phyloP scores from a whole-genome alignment of 2,888 invertebrate genomes.

The Acronicta leporina region DNA sequence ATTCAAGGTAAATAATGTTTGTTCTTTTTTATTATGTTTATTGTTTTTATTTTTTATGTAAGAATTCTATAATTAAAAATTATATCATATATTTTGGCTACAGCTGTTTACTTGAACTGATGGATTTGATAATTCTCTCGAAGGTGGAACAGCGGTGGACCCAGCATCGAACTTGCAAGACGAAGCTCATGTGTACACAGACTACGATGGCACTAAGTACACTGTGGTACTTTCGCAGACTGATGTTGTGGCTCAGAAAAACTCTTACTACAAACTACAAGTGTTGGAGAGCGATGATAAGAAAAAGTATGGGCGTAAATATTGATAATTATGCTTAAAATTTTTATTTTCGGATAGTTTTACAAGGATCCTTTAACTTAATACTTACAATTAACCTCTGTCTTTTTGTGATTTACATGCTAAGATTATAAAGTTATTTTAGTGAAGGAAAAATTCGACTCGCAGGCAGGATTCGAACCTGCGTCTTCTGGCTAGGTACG shows the following conservation, averaged over 20 bases:
- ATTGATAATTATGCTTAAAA: not conserved
- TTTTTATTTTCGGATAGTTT: not conserved
- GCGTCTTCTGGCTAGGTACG: too few species aligned
- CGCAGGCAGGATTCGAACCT: too few species aligned
- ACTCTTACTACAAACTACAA: slow-evolving; percentile 98
- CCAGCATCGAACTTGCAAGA: slow-evolving; percentile 95
- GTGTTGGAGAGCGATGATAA: slow-evolving; percentile 93
- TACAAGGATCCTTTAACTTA: too few species aligned
- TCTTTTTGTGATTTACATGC: too few species aligned
- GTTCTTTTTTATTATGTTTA: too few species aligned
- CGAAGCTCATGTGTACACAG: slow-evolving; percentile 93
- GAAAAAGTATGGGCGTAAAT: slow-evolving; percentile 82
- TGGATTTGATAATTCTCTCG: not conserved
- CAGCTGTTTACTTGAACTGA: too few species aligned
- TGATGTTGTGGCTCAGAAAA: slow-evolving; percentile 95
- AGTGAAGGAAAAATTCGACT: too few species aligned
- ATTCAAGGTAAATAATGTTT: slow-evolving; percentile 75
- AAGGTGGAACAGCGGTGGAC: slow-evolving; percentile 96
- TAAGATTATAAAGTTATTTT: too few species aligned
- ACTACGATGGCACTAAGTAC: slow-evolving; percentile 89
- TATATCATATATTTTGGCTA: too few species aligned
- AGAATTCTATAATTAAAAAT: too few species aligned
- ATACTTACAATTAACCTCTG: too few species aligned
- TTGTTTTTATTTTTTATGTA: too few species aligned
- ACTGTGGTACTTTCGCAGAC: slow-evolving; percentile 95